Conservation (phyloP, 2,888 invertebrate genomes). For the Leucozona laternaria region DNA sequence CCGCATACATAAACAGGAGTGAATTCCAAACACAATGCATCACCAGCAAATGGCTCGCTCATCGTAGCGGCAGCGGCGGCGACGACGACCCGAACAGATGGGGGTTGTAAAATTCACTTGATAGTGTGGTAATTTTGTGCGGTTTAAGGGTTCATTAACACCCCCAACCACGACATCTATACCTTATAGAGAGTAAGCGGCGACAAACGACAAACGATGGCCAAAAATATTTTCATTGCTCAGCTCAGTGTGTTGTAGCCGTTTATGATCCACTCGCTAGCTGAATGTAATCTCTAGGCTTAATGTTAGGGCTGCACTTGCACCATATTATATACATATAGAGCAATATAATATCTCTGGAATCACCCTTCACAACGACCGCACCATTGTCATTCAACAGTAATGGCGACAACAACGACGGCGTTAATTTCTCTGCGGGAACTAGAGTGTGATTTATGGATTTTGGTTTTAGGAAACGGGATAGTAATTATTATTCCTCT, state of each 20-base stretch:
- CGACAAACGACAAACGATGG: constrained; percentile 52
- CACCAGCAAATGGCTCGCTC: constrained; percentile 32
- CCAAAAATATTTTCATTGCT: constrained; percentile 72
- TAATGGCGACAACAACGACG: constrained; percentile 39
- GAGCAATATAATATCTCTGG: neutral
- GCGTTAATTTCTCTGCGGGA: constrained; percentile 74
- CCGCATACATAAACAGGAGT: neutral
- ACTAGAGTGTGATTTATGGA: constrained; percentile 75
- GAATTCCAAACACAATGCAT: constrained; percentile 65
- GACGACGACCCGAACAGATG: constrained; percentile 11
- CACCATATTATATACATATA: constrained; percentile 23
- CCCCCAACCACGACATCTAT: constrained; percentile 43
- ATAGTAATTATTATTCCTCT: constrained; percentile 71
- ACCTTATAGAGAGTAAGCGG: constrained; percentile 3
- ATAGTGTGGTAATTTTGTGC: constrained; percentile 75
- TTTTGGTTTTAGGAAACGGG: constrained; percentile 64
- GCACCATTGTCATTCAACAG: constrained; percentile 15
- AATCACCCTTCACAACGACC: constrained; percentile 52
- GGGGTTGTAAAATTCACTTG: constrained; percentile 74
- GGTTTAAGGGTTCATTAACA: constrained; percentile 76
- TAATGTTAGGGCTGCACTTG: constrained; percentile 69
- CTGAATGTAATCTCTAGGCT: constrained; percentile 63
- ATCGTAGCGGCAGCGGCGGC: neutral
- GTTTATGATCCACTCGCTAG: constrained; percentile 71
- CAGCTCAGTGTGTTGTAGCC: constrained; percentile 25